phyloP scores from a whole-genome alignment of 2,113 vertebrate genomes.

The Malurus elegans region DNA sequence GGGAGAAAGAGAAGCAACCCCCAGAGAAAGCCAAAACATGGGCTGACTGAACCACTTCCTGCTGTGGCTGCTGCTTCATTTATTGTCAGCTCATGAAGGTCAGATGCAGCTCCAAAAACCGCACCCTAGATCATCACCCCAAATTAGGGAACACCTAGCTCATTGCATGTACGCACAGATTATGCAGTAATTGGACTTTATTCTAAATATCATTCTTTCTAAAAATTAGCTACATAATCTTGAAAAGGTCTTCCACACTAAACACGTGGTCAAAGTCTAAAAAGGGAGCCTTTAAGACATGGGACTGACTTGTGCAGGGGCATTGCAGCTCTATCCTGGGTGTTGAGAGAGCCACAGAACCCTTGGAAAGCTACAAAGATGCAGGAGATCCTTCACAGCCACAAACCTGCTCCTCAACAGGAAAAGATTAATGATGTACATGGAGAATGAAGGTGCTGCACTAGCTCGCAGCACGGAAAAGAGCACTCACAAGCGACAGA shows the following conservation, averaged over 20 bases:
- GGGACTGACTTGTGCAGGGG: neutral
- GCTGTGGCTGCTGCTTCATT: neutral
- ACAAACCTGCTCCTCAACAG: neutral
- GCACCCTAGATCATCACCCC: neutral
- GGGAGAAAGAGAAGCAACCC: neutral
- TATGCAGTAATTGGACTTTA: neutral
- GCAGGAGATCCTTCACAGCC: neutral
- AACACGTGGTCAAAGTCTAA: neutral
- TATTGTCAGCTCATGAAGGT: neutral
- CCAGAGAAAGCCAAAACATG: neutral
- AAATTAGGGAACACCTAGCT: neutral
- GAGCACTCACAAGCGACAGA: neutral
- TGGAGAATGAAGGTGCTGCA: neutral
- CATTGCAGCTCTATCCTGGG: neutral
- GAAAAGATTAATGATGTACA: neutral
- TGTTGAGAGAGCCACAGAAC: neutral
- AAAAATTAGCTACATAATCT: neutral
- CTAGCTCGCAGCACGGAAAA: neutral
- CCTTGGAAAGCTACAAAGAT: neutral
- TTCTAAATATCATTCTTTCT: neutral
- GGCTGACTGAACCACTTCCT: neutral
- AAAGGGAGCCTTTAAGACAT: neutral
- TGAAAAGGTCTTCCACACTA: neutral
- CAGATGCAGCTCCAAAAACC: neutral
- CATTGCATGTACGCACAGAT: rapidly evolving